These are phyloP conservation scores for Exaiptasia diaphana DNA, from an alignment of 64 coral and sea anemone species.

Conservation along the genomic window DNA sequence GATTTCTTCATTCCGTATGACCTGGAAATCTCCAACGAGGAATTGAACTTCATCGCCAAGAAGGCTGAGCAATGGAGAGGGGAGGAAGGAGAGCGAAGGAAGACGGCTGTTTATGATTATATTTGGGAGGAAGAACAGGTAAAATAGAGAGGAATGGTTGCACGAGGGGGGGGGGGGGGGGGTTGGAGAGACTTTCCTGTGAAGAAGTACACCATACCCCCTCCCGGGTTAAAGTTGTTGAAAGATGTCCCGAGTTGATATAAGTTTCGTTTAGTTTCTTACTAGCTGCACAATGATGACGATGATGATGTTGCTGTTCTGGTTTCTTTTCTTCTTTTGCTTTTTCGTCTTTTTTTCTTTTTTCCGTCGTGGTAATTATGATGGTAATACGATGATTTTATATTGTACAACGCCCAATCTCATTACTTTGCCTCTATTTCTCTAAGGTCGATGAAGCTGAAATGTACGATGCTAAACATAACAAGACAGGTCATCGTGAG, in stretches of 20 bases:
- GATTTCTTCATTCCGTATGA: conserved; percentile 92
- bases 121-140: conserved; percentile 99
- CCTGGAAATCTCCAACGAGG: conserved; percentile 85
- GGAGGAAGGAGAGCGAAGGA: conserved; percentile 89
- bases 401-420: no score
- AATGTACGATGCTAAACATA: conserved; percentile 40
- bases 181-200: background rate
- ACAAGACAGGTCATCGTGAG: conserved; percentile 76
- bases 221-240: no score
- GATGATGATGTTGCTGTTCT: background rate
- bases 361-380: no score
- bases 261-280: no score
- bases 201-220: no score
- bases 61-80: conserved; percentile 94
- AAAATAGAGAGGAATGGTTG: background rate
- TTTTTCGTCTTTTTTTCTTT: no score
- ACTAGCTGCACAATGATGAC: background rate
- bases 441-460: conserved; percentile 73
- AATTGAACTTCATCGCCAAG: conserved; percentile 82
- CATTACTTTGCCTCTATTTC: background rate
- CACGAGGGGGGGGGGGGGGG: background rate
- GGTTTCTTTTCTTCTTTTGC: no score
- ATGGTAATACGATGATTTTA: no score
- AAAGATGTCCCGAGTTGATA: no score
- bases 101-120: conserved; percentile 90